These are phyloP conservation scores for Syngnathus acus DNA, from an alignment of 2,797 vertebrate genomes.

Conservation along the genomic window DNA sequence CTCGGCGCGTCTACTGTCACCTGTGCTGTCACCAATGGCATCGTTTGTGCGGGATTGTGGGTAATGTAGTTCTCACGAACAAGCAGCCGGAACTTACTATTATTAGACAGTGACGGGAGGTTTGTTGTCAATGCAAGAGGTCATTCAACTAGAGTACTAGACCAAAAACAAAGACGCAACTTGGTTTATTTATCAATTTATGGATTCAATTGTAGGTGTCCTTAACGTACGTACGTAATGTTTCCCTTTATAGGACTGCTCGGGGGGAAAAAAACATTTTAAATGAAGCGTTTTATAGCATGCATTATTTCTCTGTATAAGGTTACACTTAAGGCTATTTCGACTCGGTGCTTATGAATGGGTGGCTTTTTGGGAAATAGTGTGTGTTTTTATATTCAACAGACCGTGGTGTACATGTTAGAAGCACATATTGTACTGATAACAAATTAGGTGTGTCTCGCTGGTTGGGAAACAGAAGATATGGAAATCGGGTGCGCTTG, in stretches of 20 bases:
- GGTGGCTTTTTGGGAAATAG: background rate
- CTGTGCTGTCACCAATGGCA: constrained; percentile 68
- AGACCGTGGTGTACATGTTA: background rate
- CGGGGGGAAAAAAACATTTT: too few relatives aligned
- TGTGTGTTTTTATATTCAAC: background rate
- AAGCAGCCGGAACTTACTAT: background rate
- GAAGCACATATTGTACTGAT: background rate
- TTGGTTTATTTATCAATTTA: background rate
- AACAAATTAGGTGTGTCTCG: background rate
- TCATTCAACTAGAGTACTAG: background rate
- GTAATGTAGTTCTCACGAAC: constrained; percentile 51
- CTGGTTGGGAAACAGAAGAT: too few relatives aligned
- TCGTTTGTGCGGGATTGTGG: constrained; percentile 30
- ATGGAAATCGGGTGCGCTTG: background rate
- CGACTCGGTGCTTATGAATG: too few relatives aligned
- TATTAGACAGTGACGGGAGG: background rate
- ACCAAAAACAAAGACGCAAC: background rate
- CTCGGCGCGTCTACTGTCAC: constrained; percentile 62
- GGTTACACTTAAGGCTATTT: too few relatives aligned
- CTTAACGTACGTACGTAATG: background rate
- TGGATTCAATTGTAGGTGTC: background rate
- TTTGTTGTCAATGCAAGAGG: background rate
- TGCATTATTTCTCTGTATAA: too few relatives aligned
- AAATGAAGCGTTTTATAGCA: too few relatives aligned
- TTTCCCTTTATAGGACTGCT: too few relatives aligned